phyloP scores from a whole-genome alignment of 53 echinoderm and acorn worm species.

The Zoroaster sp. region DNA sequence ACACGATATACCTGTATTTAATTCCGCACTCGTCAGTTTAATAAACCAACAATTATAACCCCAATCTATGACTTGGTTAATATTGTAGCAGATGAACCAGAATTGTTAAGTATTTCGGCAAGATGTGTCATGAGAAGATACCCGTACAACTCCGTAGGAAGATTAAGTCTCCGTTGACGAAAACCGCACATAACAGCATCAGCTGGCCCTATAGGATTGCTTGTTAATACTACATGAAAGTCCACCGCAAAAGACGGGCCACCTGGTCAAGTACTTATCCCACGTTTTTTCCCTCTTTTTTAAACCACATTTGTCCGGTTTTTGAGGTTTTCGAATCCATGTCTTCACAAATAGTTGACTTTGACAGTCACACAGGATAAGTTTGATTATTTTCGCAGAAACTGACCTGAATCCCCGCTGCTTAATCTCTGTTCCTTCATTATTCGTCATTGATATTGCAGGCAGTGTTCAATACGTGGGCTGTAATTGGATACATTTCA shows the following conservation, averaged over 20 bases:
- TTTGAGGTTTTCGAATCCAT: neutral
- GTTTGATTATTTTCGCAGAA: neutral
- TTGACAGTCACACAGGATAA: neutral
- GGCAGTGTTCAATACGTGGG: too few species aligned
- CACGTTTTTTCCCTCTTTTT: neutral
- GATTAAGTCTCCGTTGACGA: neutral
- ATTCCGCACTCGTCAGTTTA: too few species aligned
- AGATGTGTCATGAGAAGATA: too few species aligned
- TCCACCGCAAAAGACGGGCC: neutral
- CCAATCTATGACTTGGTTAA: too few species aligned
- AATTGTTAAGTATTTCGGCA: too few species aligned
- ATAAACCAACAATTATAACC: too few species aligned
- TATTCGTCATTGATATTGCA: conserved; percentile 36
- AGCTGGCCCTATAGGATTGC: neutral
- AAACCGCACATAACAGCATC: neutral
- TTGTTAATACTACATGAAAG: neutral
- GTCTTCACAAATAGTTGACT: conserved; percentile 6
- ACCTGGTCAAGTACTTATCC: neutral
- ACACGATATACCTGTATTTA: too few species aligned
- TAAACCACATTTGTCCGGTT: conserved; percentile 1
- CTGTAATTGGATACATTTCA: too few species aligned
- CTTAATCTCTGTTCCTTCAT: neutral
- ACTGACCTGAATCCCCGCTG: conserved; percentile 4
- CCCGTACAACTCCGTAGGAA: too few species aligned
- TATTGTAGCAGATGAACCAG: too few species aligned